Evolutionary conservation across 2,888 invertebrate species (phyloP).

Genomic region (Latrodectus hesperus): DNA sequence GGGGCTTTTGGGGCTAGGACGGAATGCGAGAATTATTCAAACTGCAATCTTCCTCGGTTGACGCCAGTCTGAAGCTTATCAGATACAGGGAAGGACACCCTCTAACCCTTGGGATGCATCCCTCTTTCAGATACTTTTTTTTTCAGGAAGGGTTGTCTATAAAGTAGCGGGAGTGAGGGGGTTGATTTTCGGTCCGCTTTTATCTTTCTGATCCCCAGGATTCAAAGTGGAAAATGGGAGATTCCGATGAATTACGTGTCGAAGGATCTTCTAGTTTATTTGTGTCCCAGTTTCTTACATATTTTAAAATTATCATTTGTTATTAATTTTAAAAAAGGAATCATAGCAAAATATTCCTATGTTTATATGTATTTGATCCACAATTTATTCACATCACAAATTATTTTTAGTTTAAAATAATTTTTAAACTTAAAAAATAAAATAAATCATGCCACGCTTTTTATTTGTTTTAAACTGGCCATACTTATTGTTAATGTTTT

Average conservation of each 20-base stretch:
- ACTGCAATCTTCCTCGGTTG: conserved; percentile 32
- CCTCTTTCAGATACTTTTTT: conserved; percentile 30
- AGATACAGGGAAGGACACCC: conserved; percentile 8
- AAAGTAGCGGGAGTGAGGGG: conserved; percentile 1
- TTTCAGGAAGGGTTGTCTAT: not conserved
- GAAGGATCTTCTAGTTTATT: not conserved
- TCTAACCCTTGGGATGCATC: conserved; percentile 48
- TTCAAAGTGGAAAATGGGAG: conserved; percentile 6
- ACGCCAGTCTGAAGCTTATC: conserved; percentile 40
- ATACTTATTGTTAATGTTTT: too few species aligned
- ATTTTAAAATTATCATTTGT: too few species aligned
- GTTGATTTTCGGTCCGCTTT: conserved; percentile 27
- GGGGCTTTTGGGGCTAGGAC: conserved; percentile 56
- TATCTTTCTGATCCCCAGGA: conserved; percentile 25
- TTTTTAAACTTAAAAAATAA: too few species aligned
- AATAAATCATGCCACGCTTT: too few species aligned
- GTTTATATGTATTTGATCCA: too few species aligned
- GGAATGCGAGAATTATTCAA: conserved; percentile 65
- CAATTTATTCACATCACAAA: too few species aligned
- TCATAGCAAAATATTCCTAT: too few species aligned
- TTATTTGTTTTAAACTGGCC: too few species aligned
- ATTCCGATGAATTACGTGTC: conserved; percentile 26
- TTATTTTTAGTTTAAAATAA: too few species aligned
- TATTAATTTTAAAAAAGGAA: too few species aligned
- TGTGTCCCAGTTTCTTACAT: too few species aligned